phyloP scores from a whole-genome alignment of 2,113 vertebrate species.

The Aleadryas rufinucha region DNA sequence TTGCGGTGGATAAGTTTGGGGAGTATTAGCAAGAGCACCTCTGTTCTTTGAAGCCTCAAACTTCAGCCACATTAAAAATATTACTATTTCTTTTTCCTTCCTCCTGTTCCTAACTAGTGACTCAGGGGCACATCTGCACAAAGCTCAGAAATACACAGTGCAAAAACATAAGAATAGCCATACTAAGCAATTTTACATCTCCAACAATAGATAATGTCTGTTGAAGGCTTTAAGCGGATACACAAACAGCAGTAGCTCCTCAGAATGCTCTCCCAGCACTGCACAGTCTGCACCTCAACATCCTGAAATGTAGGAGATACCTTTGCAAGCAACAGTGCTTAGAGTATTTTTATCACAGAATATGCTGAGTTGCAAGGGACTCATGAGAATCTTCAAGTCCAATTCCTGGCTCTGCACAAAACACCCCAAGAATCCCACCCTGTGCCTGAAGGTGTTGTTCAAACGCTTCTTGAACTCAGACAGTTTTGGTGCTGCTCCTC shows the following conservation, averaged over 20 bases:
- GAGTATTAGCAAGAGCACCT: not conserved
- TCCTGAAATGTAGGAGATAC: not conserved
- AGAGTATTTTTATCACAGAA: not conserved
- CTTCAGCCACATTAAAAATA: not conserved
- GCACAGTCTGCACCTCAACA: not conserved
- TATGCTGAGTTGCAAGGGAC: not conserved
- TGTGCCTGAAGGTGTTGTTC: not conserved
- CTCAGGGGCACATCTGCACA: not conserved
- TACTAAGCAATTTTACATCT: not conserved
- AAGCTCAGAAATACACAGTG: not conserved
- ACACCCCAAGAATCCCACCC: not conserved
- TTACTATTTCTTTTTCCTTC: not conserved
- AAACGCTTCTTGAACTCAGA: not conserved
- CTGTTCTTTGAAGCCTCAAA: not conserved
- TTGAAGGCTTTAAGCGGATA: not conserved
- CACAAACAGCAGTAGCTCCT: not conserved
- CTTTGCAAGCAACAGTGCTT: not conserved
- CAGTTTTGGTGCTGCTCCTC: not conserved
- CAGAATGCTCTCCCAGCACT: not conserved
- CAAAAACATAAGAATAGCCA: not conserved
- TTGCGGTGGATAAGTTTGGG: not conserved
- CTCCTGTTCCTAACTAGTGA: not conserved
- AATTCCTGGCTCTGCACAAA: not conserved
- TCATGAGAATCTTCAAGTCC: not conserved
- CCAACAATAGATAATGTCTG: rapidly evolving